Base-by-base conservation (phyloP, 1,140 invertebrate genomes). In the Asobara japonica region DNA sequence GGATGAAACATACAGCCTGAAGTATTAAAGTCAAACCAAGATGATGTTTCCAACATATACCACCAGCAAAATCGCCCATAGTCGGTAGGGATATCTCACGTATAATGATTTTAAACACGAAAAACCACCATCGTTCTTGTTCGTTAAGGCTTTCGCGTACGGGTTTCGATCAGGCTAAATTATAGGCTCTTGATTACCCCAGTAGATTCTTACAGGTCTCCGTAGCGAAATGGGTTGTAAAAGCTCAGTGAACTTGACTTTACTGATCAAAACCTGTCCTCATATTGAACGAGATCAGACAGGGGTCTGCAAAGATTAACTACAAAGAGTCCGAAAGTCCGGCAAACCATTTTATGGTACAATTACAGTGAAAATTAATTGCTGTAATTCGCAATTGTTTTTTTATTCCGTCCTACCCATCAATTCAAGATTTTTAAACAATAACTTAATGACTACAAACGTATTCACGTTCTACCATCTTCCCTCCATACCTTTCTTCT, bases 101-200 rank as follows among this genome's bases (percentile, higher is more conserved):
- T 68, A 77, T 82, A 83, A 87, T 86, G 82, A 85, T 86, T 86
- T 86, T 84, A 83, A 86, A 84, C 80, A 83, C 79, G 85, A 86
- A 85, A 85, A 86, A 86, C 77, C 80, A 76, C 75, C 81, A 83
- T 82, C 80, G 86, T 87, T 87, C 86, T 87, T 85, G 85, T 87
- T 87, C 85, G 81, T 87, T 87, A 87, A 56, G 51, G 20, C 51
- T 27, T 56, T 82, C 77, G 76, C 29, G 48, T 69, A 81, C 79
- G 76, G n/a, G 82, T 83, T 85, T 86, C 86, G 86, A 87, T 87
- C 84, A 79, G 78, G 80, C 80, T 86, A 86, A 87, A 87, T 87
- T 87, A 87, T 87, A 87, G 86, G 82, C 82, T 82, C 81, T 86
- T 87, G 86, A 87, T 87, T 87, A 86, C 33, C 67, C 36, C 68